These are phyloP conservation scores for Babylonia areolata DNA, from an alignment of 1,140 invertebrate species.

Conservation along the genomic window DNA sequence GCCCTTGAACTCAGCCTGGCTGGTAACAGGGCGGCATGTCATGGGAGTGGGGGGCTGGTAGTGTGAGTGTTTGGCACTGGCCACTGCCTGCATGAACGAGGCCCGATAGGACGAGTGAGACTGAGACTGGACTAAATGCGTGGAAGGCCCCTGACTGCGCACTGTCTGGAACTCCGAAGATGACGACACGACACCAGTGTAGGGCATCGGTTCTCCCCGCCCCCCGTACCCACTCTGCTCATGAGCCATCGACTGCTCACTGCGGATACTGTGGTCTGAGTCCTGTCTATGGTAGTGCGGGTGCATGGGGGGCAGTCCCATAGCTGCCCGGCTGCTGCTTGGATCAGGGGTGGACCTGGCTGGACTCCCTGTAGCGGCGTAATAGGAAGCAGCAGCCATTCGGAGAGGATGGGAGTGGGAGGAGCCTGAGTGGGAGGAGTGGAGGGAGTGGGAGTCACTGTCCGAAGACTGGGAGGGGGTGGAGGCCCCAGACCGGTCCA, in stretches of 20 bases:
- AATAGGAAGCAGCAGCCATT: slow-evolving; percentile 41
- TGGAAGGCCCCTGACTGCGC: slow-evolving; percentile 41
- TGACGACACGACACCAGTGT: slow-evolving; percentile 32
- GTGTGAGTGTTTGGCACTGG: slow-evolving; percentile 43
- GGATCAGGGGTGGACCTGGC: slow-evolving; percentile 48
- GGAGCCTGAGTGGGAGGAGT: slow-evolving; percentile 52
- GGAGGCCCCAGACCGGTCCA: slow-evolving; percentile 52
- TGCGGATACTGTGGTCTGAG: slow-evolving; percentile 12
- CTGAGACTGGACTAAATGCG: slow-evolving; percentile 40
- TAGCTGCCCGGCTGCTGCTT: slow-evolving; percentile 3
- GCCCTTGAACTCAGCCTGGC: not conserved
- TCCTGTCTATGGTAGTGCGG: slow-evolving; percentile 32
- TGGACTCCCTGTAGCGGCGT: slow-evolving; percentile 36
- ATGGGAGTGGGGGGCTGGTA: slow-evolving; percentile 57
- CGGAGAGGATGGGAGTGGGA: slow-evolving; percentile 43
- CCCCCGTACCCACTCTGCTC: not conserved
- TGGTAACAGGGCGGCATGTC: slow-evolving; percentile 54
- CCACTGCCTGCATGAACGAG: slow-evolving; percentile 46
- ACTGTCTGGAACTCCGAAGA: slow-evolving; percentile 43
- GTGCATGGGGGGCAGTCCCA: slow-evolving; percentile 37
- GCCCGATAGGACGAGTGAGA: slow-evolving; percentile 44
- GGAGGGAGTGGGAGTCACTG: slow-evolving; percentile 48
- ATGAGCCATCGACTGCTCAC: slow-evolving; percentile 9
- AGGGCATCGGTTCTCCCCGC: not conserved
- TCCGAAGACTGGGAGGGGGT: slow-evolving; percentile 61